Conservation (phyloP, 1,140 invertebrate genomes). For the Papilio polytes region DNA sequence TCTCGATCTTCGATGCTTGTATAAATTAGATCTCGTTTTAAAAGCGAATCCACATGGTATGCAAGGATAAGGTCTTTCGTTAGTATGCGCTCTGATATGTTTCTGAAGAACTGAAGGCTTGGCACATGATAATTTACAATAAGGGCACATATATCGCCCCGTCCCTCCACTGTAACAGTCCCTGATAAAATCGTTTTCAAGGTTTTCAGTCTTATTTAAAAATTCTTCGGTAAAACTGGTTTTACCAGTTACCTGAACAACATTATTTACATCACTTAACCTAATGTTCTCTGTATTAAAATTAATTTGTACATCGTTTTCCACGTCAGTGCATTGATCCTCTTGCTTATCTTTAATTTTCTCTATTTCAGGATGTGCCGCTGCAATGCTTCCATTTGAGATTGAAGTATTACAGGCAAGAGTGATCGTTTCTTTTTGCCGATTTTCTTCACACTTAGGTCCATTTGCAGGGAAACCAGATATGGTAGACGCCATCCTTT, state of each 20-base stretch:
- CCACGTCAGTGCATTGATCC: constrained; percentile 59
- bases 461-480: constrained; percentile 70
- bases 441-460: constrained; percentile 68
- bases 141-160: constrained; percentile 91
- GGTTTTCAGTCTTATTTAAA: constrained; percentile 81
- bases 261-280: constrained; percentile 81
- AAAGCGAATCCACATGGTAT: constrained; percentile 95
- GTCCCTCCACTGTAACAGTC: constrained; percentile 76
- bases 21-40: constrained; percentile 97
- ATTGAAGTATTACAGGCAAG: constrained; percentile 66
- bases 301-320: constrained; percentile 84
- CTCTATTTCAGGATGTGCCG: constrained; percentile 78
- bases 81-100: constrained; percentile 96
- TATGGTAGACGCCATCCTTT: constrained; percentile 90
- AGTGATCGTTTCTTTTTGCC: constrained; percentile 66
- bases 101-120: constrained; percentile 98
- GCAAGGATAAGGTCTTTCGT: constrained; percentile 96
- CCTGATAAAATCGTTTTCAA: constrained; percentile 81
- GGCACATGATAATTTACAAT: constrained; percentile 94
- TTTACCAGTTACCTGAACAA: constrained; percentile 79
- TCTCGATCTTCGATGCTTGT: constrained; percentile 94
- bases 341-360: constrained; percentile 73
- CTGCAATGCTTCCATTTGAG: constrained; percentile 77
- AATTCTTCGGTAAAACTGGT: constrained; percentile 81
- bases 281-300: constrained; percentile 79